A percentile compares a stretch with the other conserved stretches of the same genome.
These are phyloP conservation scores for Laterallus jamaicensis DNA, from an alignment of 2,113 vertebrate genomes.

Conservation along the genomic window DNA sequence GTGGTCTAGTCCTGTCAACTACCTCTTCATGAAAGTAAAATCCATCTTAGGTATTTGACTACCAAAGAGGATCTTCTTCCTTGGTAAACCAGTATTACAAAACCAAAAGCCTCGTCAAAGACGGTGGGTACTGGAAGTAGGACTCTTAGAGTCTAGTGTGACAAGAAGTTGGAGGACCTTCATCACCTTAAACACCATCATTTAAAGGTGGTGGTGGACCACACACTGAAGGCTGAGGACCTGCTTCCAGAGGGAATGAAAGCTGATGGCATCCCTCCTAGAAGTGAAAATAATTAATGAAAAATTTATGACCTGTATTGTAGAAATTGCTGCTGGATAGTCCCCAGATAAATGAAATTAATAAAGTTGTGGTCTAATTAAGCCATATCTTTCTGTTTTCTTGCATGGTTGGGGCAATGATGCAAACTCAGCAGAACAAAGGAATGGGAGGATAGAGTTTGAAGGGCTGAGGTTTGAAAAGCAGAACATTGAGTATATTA, in stretches of 20 bases:
- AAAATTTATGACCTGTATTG: slow-evolving; percentile 53
- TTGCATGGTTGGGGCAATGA: slow-evolving; percentile 33
- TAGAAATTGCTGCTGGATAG: slow-evolving; percentile 44
- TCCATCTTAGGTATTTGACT: background rate
- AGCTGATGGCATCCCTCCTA: background rate
- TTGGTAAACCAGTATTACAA: background rate
- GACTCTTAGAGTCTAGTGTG: background rate
- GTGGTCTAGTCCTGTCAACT: background rate
- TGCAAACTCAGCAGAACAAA: slow-evolving; percentile 52
- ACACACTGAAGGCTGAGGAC: background rate
- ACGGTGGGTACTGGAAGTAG: background rate
- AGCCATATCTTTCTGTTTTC: slow-evolving; percentile 60
- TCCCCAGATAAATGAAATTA: slow-evolving; percentile 65
- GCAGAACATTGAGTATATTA: background rate
- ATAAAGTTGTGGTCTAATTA: slow-evolving; percentile 56
- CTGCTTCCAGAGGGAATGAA: background rate
- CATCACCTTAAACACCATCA: background rate
- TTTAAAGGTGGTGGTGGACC: background rate
- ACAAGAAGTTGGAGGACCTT: background rate
- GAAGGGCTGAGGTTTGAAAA: slow-evolving; percentile 12
- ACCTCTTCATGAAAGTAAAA: background rate
- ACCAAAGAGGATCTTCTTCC: background rate
- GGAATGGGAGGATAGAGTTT: background rate
- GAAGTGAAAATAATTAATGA: slow-evolving; percentile 56
- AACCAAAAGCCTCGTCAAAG: background rate